Evolutionary conservation across 1,140 invertebrate genomes (phyloP).

Genomic region (Musca vetustissima): DNA sequence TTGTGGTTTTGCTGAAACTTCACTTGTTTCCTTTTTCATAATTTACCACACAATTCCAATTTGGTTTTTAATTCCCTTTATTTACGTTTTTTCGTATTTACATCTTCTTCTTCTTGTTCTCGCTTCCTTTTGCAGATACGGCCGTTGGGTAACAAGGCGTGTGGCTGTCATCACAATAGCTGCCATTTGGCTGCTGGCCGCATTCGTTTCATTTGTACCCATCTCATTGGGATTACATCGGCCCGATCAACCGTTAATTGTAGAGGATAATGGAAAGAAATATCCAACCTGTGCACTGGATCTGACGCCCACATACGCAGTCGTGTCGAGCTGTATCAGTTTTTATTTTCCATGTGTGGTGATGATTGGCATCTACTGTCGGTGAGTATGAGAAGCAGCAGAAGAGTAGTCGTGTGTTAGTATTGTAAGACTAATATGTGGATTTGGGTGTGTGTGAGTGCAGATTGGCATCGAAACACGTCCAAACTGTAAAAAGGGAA

Average conservation of each 20-base stretch:
- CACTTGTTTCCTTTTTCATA: neutral
- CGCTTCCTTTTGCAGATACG: constrained; percentile 69
- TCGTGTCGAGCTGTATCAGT: constrained; percentile 95
- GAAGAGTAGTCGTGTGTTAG: neutral
- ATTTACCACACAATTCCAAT: neutral
- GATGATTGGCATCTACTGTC: constrained; percentile 84
- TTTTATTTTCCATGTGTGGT: constrained; percentile 96
- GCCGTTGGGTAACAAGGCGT: constrained; percentile 87
- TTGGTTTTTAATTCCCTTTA: neutral
- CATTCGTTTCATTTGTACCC: constrained; percentile 91
- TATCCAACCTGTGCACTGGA: constrained; percentile 87
- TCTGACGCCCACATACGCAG: constrained; percentile 90
- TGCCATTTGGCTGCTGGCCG: constrained; percentile 88
- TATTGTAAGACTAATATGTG: neutral
- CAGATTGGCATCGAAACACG: too few relatives aligned
- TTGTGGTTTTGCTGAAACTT: too few relatives aligned
- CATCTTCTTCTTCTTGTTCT: neutral
- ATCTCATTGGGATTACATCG: constrained; percentile 91
- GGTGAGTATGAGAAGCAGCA: constrained; percentile 58
- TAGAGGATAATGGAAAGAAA: constrained; percentile 65
- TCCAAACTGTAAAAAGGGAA: too few relatives aligned
- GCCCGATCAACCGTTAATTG: constrained; percentile 66
- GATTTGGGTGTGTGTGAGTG: neutral
- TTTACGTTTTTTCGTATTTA: neutral
- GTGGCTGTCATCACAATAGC: constrained; percentile 82